Conservation (phyloP, 2,888 invertebrate genomes). For the Drosophila borborema region DNA sequence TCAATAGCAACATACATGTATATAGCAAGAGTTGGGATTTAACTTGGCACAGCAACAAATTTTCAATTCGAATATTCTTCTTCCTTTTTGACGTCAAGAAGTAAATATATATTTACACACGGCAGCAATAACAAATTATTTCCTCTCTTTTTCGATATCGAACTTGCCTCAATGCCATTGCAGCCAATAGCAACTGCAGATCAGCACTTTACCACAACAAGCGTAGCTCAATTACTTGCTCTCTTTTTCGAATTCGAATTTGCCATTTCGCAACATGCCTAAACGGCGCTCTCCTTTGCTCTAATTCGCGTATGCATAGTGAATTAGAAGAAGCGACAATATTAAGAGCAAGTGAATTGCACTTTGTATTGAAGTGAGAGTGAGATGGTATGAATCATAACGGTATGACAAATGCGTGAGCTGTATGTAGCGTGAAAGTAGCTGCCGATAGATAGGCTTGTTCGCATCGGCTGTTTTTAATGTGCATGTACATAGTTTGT, state of each 20-base stretch:
- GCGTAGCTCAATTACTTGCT: not conserved
- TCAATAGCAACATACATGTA: conserved; percentile 47
- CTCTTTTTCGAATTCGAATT: not conserved
- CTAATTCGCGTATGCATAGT: not conserved
- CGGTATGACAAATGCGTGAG: not conserved
- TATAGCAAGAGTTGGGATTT: not conserved
- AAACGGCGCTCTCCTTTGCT: not conserved
- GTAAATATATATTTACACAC: not conserved
- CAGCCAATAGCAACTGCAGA: not conserved
- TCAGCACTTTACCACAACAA: too few relatives aligned
- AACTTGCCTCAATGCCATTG: not conserved
- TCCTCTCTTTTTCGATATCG: not conserved
- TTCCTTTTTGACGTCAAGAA: not conserved
- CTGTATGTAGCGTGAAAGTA: not conserved
- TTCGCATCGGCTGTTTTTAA: too few relatives aligned
- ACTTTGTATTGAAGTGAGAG: not conserved
- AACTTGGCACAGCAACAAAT: not conserved
- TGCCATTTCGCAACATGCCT: not conserved
- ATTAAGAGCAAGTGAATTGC: not conserved
- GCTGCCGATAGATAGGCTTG: too few relatives aligned
- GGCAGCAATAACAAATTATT: not conserved
- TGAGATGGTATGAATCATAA: not conserved
- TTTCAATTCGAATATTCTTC: not conserved
- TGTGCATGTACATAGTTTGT: not conserved
- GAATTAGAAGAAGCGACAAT: not conserved